Evolutionary conservation across 2,888 invertebrate species (phyloP).

Genomic region (Pecten maximus): DNA sequence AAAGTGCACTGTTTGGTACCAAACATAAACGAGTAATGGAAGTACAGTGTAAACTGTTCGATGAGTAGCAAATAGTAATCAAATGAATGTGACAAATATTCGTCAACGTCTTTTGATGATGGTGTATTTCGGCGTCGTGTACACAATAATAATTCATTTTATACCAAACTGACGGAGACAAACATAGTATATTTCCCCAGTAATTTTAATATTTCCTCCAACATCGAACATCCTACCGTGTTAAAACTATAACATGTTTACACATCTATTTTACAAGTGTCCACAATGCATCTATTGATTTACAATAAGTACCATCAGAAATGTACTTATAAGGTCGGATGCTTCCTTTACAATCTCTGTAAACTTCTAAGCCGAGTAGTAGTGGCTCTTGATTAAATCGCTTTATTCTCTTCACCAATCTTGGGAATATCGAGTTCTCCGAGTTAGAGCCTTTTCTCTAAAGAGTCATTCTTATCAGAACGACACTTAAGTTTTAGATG

Average conservation of each 20-base stretch:
- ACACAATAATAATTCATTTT: no score
- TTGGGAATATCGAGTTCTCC: conserved; percentile 2
- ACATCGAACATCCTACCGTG: background rate
- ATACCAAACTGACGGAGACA: no score
- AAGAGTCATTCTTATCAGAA: background rate
- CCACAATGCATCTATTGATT: background rate
- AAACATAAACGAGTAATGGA: no score
- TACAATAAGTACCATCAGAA: background rate
- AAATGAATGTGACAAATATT: no score
- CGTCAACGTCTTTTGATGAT: no score
- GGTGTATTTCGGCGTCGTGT: no score
- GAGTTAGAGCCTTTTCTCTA: background rate
- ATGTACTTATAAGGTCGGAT: background rate
- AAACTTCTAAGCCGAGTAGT: background rate
- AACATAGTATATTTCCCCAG: no score
- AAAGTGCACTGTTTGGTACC: no score
- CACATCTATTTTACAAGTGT: background rate
- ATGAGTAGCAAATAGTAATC: no score
- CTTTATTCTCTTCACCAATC: conserved; percentile 12
- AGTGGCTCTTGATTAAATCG: conserved; percentile 22
- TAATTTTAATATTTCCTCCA: background rate
- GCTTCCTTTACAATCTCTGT: background rate
- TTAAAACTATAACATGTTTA: background rate
- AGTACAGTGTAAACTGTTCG: no score
- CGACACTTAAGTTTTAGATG: conserved; percentile 13